Percentiles rank a stretch among this genome's conserved stretches.
Conservation (phyloP, 2,888 invertebrate species). For the Caenorhabditis wallacei region DNA sequence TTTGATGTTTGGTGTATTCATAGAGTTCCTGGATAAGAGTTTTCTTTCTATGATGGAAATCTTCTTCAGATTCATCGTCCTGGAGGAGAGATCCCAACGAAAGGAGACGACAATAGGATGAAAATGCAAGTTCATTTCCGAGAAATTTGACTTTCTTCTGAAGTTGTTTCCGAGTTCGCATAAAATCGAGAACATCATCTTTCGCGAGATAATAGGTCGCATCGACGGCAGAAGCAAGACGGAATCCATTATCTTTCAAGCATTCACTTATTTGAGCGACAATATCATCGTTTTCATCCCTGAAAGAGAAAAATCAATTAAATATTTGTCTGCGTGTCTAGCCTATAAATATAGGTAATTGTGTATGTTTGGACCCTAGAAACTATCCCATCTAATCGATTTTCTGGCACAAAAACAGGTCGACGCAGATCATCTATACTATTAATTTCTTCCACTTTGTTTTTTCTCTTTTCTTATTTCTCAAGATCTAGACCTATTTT, state of each 20-base stretch:
- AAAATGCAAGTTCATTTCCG: conserved; percentile 24
- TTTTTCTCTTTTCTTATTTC: no score
- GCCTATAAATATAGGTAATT: no score
- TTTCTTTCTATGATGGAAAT: conserved; percentile 9
- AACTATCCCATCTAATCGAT: no score
- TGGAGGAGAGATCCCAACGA: conserved; percentile 3
- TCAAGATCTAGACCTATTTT: no score
- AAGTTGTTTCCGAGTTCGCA: neutral
- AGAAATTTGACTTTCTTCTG: neutral
- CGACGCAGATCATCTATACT: no score
- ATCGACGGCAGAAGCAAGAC: conserved; percentile 12
- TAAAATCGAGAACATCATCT: neutral
- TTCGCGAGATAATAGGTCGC: conserved; percentile 11
- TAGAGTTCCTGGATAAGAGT: conserved; percentile 40
- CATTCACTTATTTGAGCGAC: conserved; percentile 17
- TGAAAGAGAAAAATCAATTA: conserved; percentile 35
- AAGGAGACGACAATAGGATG: conserved; percentile 41
- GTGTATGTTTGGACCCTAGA: no score
- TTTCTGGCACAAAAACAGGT: no score
- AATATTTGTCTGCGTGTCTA: no score
- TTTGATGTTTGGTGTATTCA: conserved; percentile 15
- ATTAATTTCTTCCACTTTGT: no score
- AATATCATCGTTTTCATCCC: conserved; percentile 28
- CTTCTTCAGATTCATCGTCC: conserved; percentile 30
- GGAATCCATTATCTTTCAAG: conserved; percentile 22